phyloP scores from a whole-genome alignment of 2,113 vertebrate species.

The Antigone vipio region DNA sequence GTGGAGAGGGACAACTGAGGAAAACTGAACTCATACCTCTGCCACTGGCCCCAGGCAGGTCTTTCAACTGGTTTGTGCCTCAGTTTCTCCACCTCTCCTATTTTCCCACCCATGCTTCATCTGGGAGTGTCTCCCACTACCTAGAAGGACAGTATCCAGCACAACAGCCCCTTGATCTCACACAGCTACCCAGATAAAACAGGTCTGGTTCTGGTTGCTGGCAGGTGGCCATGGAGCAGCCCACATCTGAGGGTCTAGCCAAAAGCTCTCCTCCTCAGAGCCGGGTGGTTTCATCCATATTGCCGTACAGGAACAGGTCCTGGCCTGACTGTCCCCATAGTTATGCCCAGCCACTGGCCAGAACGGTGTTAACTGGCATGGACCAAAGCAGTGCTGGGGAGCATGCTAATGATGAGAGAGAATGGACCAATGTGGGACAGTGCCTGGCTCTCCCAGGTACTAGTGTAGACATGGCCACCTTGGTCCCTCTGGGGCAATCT shows the following conservation, averaged over 20 bases:
- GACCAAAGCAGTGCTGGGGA: not conserved
- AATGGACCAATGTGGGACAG: not conserved
- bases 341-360: not conserved
- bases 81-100: not conserved
- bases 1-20: not conserved
- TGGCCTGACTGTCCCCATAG: not conserved
- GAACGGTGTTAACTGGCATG: not conserved
- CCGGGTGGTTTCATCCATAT: not conserved
- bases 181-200: not conserved
- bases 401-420: not conserved
- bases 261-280: not conserved
- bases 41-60: not conserved
- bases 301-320: not conserved
- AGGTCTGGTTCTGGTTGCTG: not conserved
- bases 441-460: not conserved
- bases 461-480: not conserved
- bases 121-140: not conserved
- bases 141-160: not conserved
- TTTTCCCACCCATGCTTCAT: not conserved
- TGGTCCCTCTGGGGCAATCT: not conserved
- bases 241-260: not conserved
- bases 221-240: not conserved
- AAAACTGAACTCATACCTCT: not conserved
- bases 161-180: not conserved
- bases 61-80: not conserved